A percentile compares a stretch with the other conserved stretches of the same genome.
These are phyloP conservation scores for Callocephalon fimbriatum DNA, from an alignment of 2,113 vertebrate genomes.

Conservation along the genomic window DNA sequence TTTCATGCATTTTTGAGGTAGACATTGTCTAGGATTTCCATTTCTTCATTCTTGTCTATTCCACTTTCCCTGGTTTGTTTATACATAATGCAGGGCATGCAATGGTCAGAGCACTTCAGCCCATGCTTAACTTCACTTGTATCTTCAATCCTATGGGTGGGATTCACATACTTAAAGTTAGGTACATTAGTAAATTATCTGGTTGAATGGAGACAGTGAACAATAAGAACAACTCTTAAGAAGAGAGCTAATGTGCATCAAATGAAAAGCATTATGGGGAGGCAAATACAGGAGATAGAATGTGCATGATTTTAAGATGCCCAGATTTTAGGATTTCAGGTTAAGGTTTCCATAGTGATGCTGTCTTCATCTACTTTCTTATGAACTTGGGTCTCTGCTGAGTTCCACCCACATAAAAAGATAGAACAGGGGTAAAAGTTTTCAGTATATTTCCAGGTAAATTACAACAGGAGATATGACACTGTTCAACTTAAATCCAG, in stretches of 20 bases:
- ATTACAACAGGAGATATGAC: background rate
- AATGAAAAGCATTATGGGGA: background rate
- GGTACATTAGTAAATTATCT: background rate
- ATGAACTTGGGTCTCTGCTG: slow-evolving; percentile 49
- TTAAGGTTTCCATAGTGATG: slow-evolving; percentile 73
- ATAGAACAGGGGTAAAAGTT: slow-evolving; percentile 44
- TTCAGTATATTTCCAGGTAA: slow-evolving; percentile 6
- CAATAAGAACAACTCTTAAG: background rate
- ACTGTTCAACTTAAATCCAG: background rate
- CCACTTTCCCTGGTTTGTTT: background rate
- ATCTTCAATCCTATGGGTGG: background rate
- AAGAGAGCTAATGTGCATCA: background rate
- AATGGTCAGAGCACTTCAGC: background rate
- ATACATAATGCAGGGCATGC: background rate
- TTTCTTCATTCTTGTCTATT: background rate
- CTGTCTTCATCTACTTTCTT: slow-evolving; percentile 52
- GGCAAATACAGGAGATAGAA: background rate
- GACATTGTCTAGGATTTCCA: background rate
- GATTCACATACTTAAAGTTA: background rate
- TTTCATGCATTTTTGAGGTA: background rate
- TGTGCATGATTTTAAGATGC: slow-evolving; percentile 16
- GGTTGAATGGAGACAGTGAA: background rate
- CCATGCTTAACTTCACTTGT: background rate
- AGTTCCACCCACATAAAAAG: slow-evolving; percentile 41
- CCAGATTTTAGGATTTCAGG: slow-evolving; percentile 41